Conservation (phyloP, 2,113 vertebrate genomes). For the Motacilla alba region DNA sequence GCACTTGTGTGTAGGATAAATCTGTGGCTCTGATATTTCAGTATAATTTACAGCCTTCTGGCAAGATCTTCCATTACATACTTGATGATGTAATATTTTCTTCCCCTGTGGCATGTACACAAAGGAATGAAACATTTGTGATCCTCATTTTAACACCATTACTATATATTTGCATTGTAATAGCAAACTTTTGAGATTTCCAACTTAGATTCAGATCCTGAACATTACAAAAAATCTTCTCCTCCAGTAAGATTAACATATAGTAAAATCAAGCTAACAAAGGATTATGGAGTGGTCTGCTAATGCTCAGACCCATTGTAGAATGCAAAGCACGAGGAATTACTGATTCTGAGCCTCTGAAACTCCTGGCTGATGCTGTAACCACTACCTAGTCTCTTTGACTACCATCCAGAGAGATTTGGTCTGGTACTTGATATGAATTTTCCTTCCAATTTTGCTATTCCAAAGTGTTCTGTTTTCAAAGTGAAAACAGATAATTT, state of each 20-base stretch:
- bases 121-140: not conserved
- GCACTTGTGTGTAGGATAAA: not conserved
- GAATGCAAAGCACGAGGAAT: not conserved
- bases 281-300: not conserved
- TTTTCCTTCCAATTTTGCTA: not conserved
- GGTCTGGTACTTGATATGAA: not conserved
- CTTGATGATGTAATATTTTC: not conserved
- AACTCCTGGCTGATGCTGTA: not conserved
- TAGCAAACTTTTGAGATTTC: not conserved
- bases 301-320: not conserved
- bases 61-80: not conserved
- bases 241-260: not conserved
- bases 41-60: not conserved
- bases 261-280: not conserved
- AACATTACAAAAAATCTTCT: not conserved
- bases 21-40: not conserved
- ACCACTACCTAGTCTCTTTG: not conserved
- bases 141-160: not conserved
- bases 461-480: not conserved
- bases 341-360: not conserved
- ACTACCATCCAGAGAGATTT: not conserved
- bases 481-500: not conserved
- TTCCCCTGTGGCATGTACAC: not conserved
- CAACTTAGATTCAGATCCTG: not conserved
- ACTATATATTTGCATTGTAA: not conserved